Percentiles rank a stretch among this genome's conserved stretches.
These are phyloP conservation scores for Semaprochilodus insignis DNA, from an alignment of 2,797 vertebrate genomes.

Conservation along the genomic window DNA sequence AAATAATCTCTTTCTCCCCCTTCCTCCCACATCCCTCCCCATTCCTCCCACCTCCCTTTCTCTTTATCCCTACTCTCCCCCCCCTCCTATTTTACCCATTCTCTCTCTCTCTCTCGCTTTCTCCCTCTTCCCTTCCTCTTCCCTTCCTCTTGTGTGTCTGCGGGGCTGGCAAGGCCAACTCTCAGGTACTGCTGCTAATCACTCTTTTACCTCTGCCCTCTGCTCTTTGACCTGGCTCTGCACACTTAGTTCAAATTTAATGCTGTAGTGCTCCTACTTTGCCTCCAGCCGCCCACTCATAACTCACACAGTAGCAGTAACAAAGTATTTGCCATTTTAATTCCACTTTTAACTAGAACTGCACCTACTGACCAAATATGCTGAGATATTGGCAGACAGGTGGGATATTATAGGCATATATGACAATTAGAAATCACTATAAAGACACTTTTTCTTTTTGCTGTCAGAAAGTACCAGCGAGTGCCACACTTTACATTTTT, in stretches of 20 bases:
- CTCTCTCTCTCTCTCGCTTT: constrained; percentile 10
- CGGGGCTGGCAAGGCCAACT: constrained; percentile 83
- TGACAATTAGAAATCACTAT: too few species aligned
- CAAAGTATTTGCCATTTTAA: too few species aligned
- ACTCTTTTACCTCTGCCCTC: constrained; percentile 73
- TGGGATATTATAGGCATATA: too few species aligned
- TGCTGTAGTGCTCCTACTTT: constrained; percentile 10
- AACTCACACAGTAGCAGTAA: not conserved
- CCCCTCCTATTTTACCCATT: constrained; percentile 38
- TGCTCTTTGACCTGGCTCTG: constrained; percentile 59
- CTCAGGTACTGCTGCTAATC: constrained; percentile 82
- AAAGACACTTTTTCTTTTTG: too few species aligned
- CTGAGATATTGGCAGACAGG: not conserved
- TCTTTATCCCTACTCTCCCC: constrained; percentile 44
- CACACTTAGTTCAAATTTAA: constrained; percentile 33
- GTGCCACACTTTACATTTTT: too few species aligned
- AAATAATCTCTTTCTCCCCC: constrained; percentile 63
- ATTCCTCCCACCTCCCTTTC: constrained; percentile 37
- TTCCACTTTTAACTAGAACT: not conserved
- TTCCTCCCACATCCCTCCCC: constrained; percentile 30
- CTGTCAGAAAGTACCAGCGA: too few species aligned
- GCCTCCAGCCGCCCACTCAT: constrained; percentile 10
- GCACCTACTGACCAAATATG: not conserved
- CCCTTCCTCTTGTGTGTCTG: constrained; percentile 58
- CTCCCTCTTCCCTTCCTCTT: constrained; percentile 29